These are phyloP conservation scores for Nasonia longicornis DNA, from an alignment of 1,140 invertebrate genomes.

Conservation along the genomic window DNA sequence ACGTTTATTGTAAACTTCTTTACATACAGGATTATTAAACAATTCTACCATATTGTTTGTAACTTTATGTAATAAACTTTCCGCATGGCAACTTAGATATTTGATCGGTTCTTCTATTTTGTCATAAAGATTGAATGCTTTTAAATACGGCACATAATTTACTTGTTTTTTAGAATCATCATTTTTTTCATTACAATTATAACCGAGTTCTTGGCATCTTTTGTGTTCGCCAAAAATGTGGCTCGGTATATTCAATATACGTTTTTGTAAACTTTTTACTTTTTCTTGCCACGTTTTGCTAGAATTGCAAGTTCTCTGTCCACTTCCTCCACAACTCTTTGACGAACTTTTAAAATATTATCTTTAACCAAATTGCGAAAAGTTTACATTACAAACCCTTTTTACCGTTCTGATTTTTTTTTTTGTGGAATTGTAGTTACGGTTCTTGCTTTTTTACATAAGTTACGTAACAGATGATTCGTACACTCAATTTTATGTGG, in stretches of 20 bases:
- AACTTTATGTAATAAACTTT: conserved; percentile 55
- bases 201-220: conserved; percentile 23
- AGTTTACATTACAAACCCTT: neutral
- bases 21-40: conserved; percentile 56
- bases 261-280: conserved; percentile 5
- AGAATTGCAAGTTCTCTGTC: neutral
- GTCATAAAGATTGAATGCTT: conserved; percentile 13
- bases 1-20: conserved; percentile 59
- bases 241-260: conserved; percentile 42
- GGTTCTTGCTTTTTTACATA: conserved; percentile 33
- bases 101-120: conserved; percentile 14
- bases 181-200: conserved; percentile 6
- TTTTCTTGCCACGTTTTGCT: too few relatives aligned
- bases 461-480: conserved; percentile 40
- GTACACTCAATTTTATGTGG: conserved; percentile 38
- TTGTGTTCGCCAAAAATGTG: conserved; percentile 50
- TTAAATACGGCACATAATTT: conserved; percentile 21
- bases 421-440: conserved; percentile 7
- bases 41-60: conserved; percentile 63
- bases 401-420: neutral
- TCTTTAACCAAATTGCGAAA: conserved; percentile 24
- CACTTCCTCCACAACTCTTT: conserved; percentile 29
- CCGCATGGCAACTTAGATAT: conserved; percentile 42
- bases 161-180: conserved; percentile 25
- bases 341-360: neutral